Evolutionary conservation across 2,113 vertebrate genomes (phyloP), one percentile per base, ranked within the genome.

Genomic region (Loxodonta africana): DNA sequence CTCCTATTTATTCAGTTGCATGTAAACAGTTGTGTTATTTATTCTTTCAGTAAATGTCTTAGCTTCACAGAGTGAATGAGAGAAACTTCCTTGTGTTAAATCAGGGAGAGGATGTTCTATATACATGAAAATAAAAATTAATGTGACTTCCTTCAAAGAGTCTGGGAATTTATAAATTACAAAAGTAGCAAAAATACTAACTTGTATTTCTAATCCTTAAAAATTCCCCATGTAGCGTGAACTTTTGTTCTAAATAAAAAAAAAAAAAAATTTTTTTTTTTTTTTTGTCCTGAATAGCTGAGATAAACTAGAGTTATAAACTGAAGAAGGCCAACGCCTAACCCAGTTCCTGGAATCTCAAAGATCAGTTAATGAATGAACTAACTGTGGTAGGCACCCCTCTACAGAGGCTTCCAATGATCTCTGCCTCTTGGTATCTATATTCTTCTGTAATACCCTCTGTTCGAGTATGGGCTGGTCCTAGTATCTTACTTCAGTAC

Each of bases 161-260:
- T 76, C 15, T 41, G 9, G 57, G 74, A 74, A 71, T 69, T 15
- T 89, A 63, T 74, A 84, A 85, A 8, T 89, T 74, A 83, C 17
- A 21, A 95, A 94, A 94, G 44, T 78, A 95, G 41, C 18, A 17
- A 76, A 41, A 74, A 83, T 71, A 57, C 41, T 90, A 71, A 95
- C 86, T 10, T 87, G 71, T 94, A 94, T 95, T 84, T 94, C 88
- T 77, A 90, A 87, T 44, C 46, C 48, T 97, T 88, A 67, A 92
- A n/a, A 83, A 90, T 63, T 57, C 57, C 41, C 76, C 37, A 73
- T 46, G 63, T 57, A 63, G 77, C 12, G 28, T n/a, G 20, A 95
- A 37, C 60, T 37, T 88, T 25, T 84, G 71, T 87, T 84, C 37
- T 86, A 44, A 94, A 51, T 76, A 82, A 37, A 37, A 37, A 37